phyloP scores from a whole-genome alignment of 2,888 invertebrate genomes.

The Hedya salicella region DNA sequence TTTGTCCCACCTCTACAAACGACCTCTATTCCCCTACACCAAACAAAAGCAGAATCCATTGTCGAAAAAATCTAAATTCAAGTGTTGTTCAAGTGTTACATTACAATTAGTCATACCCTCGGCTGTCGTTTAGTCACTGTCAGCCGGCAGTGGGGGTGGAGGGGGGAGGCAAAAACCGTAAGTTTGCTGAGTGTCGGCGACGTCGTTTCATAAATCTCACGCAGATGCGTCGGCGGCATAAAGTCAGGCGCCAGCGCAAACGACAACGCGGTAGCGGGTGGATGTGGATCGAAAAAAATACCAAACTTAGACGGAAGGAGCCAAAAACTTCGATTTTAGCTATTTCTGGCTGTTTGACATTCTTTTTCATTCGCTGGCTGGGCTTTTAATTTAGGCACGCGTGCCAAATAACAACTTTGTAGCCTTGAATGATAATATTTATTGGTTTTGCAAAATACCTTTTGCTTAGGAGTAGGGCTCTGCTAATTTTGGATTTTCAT shows the following conservation, averaged over 20 bases:
- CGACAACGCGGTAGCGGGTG: constrained; percentile 26
- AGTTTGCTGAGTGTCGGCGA: constrained; percentile 57
- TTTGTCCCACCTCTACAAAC: background rate
- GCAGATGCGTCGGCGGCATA: constrained; percentile 63
- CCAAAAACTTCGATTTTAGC: too few species aligned
- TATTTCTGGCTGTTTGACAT: too few species aligned
- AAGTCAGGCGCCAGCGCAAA: constrained; percentile 45
- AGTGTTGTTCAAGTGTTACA: constrained; percentile 36
- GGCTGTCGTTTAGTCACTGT: constrained; percentile 39
- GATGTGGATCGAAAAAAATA: background rate
- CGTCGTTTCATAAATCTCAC: constrained; percentile 68
- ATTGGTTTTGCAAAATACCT: too few species aligned
- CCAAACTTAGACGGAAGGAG: too few species aligned
- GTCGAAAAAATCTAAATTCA: constrained; percentile 28
- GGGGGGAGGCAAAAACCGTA: constrained; percentile 53
- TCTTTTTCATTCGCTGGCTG: too few species aligned
- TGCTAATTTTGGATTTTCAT: too few species aligned
- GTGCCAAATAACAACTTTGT: too few species aligned
- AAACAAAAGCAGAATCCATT: constrained; percentile 11
- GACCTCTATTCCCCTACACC: background rate
- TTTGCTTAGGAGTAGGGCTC: too few species aligned
- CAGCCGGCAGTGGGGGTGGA: constrained; percentile 11
- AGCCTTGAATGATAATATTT: too few species aligned
- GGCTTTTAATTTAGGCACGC: too few species aligned
- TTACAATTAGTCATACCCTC: constrained; percentile 41